These are phyloP conservation scores for Apeira syringaria DNA, from an alignment of 2,888 invertebrate genomes.

Conservation along the genomic window DNA sequence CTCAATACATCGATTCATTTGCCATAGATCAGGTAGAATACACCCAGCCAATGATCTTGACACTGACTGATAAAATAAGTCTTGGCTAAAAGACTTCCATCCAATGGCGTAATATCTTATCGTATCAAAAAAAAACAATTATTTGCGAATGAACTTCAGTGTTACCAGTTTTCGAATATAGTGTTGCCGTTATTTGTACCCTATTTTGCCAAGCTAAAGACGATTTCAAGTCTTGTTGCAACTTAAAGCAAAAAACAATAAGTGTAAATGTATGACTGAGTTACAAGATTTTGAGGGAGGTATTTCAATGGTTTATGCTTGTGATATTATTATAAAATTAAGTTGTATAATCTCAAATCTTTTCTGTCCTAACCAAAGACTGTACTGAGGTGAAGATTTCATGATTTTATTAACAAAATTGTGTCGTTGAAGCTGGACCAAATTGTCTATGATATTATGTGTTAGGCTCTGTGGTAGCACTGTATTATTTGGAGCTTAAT, in stretches of 20 bases:
- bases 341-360: slow-evolving; percentile 64
- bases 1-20: too few species aligned
- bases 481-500: slow-evolving; percentile 6
- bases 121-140: too few species aligned
- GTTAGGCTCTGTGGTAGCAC: slow-evolving; percentile 33
- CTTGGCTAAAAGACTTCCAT: too few species aligned
- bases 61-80: too few species aligned
- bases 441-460: slow-evolving; percentile 49
- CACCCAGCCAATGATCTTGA: too few species aligned
- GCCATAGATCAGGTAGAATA: too few species aligned
- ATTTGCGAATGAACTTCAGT: too few species aligned
- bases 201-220: too few species aligned
- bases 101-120: too few species aligned
- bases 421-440: slow-evolving; percentile 76
- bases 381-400: slow-evolving; percentile 66
- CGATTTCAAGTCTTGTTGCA: too few species aligned
- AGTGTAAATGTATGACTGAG: slow-evolving; percentile 42
- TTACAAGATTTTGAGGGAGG: slow-evolving; percentile 35
- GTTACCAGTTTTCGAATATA: too few species aligned
- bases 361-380: slow-evolving; percentile 81
- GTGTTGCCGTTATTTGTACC: too few species aligned
- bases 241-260: slow-evolving; percentile 18
- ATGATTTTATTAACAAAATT: slow-evolving; percentile 54
- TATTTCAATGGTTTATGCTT: slow-evolving; percentile 69
- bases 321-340: slow-evolving; percentile 77